Evolutionary conservation across 2,888 invertebrate genomes (phyloP).

Genomic region (Mythimna loreyi): DNA sequence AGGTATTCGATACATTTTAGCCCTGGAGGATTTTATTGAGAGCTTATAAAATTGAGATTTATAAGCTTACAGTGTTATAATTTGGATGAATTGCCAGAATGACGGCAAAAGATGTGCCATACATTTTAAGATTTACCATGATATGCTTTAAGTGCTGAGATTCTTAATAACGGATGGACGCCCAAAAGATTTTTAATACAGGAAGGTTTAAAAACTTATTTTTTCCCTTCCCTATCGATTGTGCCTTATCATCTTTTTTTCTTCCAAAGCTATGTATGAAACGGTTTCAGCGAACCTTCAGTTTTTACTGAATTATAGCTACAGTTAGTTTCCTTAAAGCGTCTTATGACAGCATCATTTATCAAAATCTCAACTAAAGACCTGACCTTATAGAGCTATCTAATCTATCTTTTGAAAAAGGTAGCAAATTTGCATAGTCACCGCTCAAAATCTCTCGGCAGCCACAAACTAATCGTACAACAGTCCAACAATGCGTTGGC

Average conservation of each 20-base stretch:
- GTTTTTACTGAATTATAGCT: too few species aligned
- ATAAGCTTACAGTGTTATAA: constrained; percentile 21
- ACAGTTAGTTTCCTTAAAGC: too few species aligned
- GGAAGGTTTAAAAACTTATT: too few species aligned
- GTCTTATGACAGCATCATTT: too few species aligned
- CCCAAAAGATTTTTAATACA: too few species aligned
- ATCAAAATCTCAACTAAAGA: neutral
- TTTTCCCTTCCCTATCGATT: too few species aligned
- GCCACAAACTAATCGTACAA: neutral
- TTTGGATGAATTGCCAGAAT: constrained; percentile 5
- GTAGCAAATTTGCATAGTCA: neutral
- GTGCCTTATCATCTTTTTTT: too few species aligned
- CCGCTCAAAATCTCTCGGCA: neutral
- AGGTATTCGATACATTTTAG: constrained; percentile 4
- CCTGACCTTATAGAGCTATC: neutral
- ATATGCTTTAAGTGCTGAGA: neutral
- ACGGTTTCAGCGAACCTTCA: too few species aligned
- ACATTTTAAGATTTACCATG: neutral
- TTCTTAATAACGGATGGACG: neutral
- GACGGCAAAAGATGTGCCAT: neutral
- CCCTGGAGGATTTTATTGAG: constrained; percentile 29
- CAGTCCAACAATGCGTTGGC: neutral
- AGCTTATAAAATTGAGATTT: constrained; percentile 44
- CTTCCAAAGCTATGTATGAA: too few species aligned
- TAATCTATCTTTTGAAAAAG: neutral